Conservation (phyloP, 2,113 vertebrate species). For the Nycticryphes semicollaris region DNA sequence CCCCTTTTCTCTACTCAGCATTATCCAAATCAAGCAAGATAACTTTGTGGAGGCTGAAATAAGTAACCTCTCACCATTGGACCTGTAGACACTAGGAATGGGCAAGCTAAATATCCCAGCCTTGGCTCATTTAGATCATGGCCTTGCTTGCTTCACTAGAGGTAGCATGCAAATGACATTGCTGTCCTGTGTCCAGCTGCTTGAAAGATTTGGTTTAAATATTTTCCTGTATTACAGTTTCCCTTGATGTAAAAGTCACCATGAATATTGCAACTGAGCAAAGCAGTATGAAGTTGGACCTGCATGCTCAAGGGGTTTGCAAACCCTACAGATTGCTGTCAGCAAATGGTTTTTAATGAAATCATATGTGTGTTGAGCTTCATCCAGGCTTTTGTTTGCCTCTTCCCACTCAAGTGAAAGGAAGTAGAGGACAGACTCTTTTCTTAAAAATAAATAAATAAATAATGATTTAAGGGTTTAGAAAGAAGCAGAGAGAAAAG, state of each 20-base stretch:
- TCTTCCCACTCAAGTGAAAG: neutral
- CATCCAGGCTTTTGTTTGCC: neutral
- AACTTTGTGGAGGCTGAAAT: neutral
- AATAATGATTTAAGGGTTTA: neutral
- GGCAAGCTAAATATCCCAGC: neutral
- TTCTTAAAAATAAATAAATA: neutral
- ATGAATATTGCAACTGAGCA: neutral
- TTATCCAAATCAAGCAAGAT: neutral
- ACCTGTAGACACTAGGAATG: neutral
- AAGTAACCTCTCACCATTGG: neutral
- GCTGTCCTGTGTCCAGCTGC: neutral
- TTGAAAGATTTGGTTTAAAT: neutral
- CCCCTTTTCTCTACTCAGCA: neutral
- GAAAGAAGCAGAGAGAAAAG: neutral
- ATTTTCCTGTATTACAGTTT: neutral
- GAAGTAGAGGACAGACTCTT: neutral
- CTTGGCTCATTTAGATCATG: neutral
- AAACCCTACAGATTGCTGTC: neutral
- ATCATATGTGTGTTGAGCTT: neutral
- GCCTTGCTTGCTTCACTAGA: neutral
- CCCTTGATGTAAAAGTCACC: neutral
- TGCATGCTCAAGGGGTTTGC: neutral
- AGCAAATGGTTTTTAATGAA: neutral
- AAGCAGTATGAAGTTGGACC: neutral
- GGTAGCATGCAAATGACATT: neutral